Base-by-base conservation (phyloP, 2,797 vertebrate genomes). In the Lagodon rhomboides region DNA sequence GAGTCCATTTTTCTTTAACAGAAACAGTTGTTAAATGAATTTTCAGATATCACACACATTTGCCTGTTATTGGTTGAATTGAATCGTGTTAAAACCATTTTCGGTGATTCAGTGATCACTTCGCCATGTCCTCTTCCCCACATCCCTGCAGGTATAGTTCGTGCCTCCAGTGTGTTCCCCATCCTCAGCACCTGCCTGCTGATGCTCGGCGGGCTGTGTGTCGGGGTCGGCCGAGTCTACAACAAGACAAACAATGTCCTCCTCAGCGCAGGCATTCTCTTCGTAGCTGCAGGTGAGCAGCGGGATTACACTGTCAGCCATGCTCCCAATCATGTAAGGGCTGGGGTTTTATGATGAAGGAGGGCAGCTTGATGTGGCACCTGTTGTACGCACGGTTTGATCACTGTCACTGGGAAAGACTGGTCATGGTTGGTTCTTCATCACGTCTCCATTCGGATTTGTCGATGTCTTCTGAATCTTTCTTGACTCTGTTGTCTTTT, bases 91-190 rank as follows among this genome's bases (percentile, higher is more conserved):
- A 6, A 56, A 50, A 43, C 43, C 1, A 2, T 54, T 46, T 13
- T 13, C 16, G 23, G 49, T 17, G 38, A 50, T 47, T 38, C 27
- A 68, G 47, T 10, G 18, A 25, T 22, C 18, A 71, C 30, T 62
- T 43, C 51, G 3, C 7, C 1, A 1, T 8, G 25, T 66, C 41
- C 27, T 58, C 13, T 5, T 13, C 71, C 65, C 41, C 22, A 4
- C 50, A 7, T 83, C 25, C 83, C 27, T 78, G 54, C 91, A 99
- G 98, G 98, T 82, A 96, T 99, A 1, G 98, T 99, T 34, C 97
- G 98, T 1, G 98, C 98, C 85, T 99, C 98, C 95, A 99, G 98
- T 0, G 95, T 99, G 90, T 99, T 99, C 87, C 98, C 98, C 77
- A 97, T 99, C 93, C 96, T 99, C 90, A 99, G 98, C 89, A 97